phyloP scores from a whole-genome alignment of 2,888 invertebrate species.

The Escarpia spicata region DNA sequence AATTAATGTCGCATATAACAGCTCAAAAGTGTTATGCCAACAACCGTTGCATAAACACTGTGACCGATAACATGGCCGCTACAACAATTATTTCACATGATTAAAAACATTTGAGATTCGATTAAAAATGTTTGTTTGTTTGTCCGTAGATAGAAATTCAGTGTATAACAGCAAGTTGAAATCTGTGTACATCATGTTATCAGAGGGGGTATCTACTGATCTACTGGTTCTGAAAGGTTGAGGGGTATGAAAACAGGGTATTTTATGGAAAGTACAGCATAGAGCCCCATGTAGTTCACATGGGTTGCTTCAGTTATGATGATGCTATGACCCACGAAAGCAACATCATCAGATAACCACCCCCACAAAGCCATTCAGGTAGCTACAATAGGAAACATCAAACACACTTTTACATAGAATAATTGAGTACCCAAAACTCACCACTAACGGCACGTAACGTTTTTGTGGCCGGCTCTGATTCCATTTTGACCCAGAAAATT shows the following conservation, averaged over 20 bases:
- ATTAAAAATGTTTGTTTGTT: too few species aligned
- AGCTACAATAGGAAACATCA: slow-evolving; percentile 9
- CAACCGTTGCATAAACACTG: too few species aligned
- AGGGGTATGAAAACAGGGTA: too few species aligned
- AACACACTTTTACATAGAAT: neutral
- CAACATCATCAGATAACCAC: neutral
- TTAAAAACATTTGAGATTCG: too few species aligned
- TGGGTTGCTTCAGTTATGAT: neutral
- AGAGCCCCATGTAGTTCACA: neutral
- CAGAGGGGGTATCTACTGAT: neutral
- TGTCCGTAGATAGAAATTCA: too few species aligned
- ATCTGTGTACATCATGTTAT: neutral
- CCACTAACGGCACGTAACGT: neutral
- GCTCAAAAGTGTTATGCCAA: too few species aligned
- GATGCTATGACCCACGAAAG: neutral
- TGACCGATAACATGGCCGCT: too few species aligned
- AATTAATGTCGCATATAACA: too few species aligned
- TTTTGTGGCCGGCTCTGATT: neutral
- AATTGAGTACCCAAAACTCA: neutral
- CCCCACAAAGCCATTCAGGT: neutral
- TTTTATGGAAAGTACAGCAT: neutral
- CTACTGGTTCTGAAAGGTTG: neutral
- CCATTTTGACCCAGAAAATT: slow-evolving; percentile 12
- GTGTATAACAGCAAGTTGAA: neutral
- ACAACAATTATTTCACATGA: too few species aligned